Evolutionary conservation across 1,140 invertebrate genomes (phyloP).

Genomic region (Drosophila bocqueti): DNA sequence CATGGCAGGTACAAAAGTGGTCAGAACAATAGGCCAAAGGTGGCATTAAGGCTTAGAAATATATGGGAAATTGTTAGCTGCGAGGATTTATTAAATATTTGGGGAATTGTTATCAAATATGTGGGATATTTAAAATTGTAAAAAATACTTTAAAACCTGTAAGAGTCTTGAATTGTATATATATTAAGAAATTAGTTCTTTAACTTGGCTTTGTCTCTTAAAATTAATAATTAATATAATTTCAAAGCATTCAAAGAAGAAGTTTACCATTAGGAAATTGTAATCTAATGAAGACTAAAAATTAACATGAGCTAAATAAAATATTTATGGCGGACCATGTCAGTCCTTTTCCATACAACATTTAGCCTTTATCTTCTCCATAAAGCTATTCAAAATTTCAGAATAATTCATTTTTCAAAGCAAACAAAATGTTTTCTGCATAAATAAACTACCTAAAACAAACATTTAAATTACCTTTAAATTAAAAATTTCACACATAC

Average conservation of each 20-base stretch:
- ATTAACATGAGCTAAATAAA: too few relatives aligned
- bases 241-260: too few relatives aligned
- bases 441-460: neutral
- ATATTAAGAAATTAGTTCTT: neutral
- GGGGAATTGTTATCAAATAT: neutral
- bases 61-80: neutral
- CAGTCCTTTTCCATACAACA: too few relatives aligned
- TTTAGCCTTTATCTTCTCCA: too few relatives aligned
- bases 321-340: too few relatives aligned
- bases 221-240: too few relatives aligned
- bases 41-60: neutral
- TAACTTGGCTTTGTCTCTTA: neutral
- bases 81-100: neutral
- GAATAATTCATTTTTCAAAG: too few relatives aligned
- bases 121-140: neutral
- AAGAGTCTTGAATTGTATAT: neutral
- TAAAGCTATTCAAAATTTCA: too few relatives aligned
- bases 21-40: constrained; percentile 11
- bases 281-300: too few relatives aligned
- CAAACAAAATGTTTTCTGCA: neutral
- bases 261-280: too few relatives aligned
- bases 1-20: constrained; percentile 30
- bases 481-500: constrained; percentile 8
- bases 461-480: neutral
- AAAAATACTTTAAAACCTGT: neutral